A percentile compares a stretch with the other conserved stretches of the same genome.
Conservation (phyloP, 2,113 vertebrate genomes). For the Gymnogyps californianus region DNA sequence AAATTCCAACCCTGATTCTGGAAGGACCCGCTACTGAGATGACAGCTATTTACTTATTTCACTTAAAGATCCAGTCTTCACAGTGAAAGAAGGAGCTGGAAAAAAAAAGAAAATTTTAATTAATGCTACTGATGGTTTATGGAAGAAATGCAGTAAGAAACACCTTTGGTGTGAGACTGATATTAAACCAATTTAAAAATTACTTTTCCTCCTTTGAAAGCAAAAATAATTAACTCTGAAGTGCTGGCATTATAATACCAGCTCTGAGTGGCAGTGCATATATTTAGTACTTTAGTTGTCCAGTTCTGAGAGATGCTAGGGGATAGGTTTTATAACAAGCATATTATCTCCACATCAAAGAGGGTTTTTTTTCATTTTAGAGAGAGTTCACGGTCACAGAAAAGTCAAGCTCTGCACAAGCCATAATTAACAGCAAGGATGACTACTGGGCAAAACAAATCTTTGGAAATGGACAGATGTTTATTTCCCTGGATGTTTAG, state of each 20-base stretch:
- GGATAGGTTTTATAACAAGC: background rate
- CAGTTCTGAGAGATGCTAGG: background rate
- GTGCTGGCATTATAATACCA: background rate
- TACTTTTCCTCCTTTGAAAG: slow-evolving; percentile 12
- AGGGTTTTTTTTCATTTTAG: background rate
- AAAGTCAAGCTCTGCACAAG: background rate
- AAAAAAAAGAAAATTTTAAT: background rate
- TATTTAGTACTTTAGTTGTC: background rate
- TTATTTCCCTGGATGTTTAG: background rate
- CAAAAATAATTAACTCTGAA: slow-evolving; percentile 40
- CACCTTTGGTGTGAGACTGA: background rate
- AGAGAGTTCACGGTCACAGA: background rate
- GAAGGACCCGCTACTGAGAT: background rate
- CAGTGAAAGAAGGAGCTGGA: background rate
- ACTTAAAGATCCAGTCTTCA: background rate
- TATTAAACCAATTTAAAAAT: slow-evolving; percentile 19
- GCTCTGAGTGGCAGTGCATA: background rate
- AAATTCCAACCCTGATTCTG: background rate
- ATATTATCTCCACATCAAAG: slow-evolving; percentile 16
- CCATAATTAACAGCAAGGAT: background rate
- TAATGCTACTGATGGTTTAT: background rate
- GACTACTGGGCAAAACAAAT: background rate
- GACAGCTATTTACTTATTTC: background rate
- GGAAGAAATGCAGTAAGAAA: slow-evolving; percentile 17
- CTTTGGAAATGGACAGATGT: background rate